Evolutionary conservation across 2,113 vertebrate genomes (phyloP), one percentile per base, ranked within the genome.

Genomic region (Propithecus coquereli): DNA sequence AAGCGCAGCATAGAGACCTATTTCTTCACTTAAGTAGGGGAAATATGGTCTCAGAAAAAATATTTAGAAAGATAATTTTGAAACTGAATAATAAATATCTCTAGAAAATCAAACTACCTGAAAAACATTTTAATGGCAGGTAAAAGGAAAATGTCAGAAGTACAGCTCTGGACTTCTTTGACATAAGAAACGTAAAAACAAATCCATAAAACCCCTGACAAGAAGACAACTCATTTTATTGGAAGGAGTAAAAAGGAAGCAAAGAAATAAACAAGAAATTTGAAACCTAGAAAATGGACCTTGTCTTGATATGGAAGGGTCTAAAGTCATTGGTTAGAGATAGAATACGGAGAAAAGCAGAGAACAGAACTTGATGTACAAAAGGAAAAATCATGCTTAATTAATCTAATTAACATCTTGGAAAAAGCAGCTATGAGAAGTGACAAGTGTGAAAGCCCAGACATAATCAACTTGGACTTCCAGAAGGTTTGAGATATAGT

Each of bases 381-480:
- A 89, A 79, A 83, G 76, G 81, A 97, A 87, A 83, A 65, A 85
- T 52, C 70, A 94, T 18, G 57, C 18, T 80, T 81, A 59, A 47
- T 81, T 90, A 86, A 80, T 63, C 47, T 77, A 86, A 68, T 92
- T 80, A 82, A n/a, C 87, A 66, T 79, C 57, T 66, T 37, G 61
- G 68, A 96, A 97, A 85, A 70, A 34, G 70, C 40, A 22, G 65
- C 57, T 30, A 8, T 65, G 52, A 94, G 27, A 61, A 84, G 32
- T 43, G 70, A 94, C 70, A 68, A 70, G 52, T 47, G 83, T 79
- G 0, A 93, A 97, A 94, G 43, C 87, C 73, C 88, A 94, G 66
- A 81, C 32, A 77, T 37, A 37, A 94, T 63, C 83, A 76, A 22
- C 63, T 34, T 77, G 77, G 54, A 77, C 40, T 90, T 80, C 40